phyloP scores from a whole-genome alignment of 2,113 vertebrate species.

The Axis porcinus region DNA sequence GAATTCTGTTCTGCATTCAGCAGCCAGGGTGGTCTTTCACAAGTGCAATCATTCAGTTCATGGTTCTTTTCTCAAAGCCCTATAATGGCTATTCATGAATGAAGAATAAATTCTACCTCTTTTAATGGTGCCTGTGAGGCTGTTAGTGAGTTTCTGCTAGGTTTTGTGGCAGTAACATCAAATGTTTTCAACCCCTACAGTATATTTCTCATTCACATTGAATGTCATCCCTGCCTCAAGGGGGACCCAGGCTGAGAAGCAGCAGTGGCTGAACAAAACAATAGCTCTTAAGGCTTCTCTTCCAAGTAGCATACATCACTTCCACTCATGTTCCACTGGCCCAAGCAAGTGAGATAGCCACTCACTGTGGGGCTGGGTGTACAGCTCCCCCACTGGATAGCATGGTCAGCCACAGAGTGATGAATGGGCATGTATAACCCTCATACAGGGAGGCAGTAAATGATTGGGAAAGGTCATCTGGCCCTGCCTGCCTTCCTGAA shows the following conservation, averaged over 20 bases:
- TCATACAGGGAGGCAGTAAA: neutral
- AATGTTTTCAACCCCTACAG: neutral
- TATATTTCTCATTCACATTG: neutral
- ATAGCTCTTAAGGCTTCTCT: neutral
- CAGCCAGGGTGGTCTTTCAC: neutral
- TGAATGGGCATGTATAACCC: neutral
- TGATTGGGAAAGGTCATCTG: neutral
- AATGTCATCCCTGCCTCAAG: neutral
- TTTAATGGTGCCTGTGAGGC: neutral
- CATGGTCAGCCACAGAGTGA: neutral
- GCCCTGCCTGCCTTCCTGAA: neutral
- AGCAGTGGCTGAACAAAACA: neutral
- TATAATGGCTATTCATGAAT: neutral
- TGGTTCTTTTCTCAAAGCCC: neutral
- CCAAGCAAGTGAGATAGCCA: neutral
- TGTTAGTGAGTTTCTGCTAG: neutral
- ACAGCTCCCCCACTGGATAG: neutral
- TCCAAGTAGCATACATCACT: fast-evolving
- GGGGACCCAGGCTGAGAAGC: neutral
- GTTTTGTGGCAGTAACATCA: neutral
- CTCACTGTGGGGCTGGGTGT: neutral
- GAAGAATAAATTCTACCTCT: neutral
- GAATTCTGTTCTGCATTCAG: neutral
- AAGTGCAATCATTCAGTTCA: neutral
- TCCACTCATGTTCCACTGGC: neutral